A percentile compares a stretch with the other conserved stretches of the same genome.
phyloP scores from a whole-genome alignment of 1,140 invertebrate species.

The Pseudomyrmex cubaensis region DNA sequence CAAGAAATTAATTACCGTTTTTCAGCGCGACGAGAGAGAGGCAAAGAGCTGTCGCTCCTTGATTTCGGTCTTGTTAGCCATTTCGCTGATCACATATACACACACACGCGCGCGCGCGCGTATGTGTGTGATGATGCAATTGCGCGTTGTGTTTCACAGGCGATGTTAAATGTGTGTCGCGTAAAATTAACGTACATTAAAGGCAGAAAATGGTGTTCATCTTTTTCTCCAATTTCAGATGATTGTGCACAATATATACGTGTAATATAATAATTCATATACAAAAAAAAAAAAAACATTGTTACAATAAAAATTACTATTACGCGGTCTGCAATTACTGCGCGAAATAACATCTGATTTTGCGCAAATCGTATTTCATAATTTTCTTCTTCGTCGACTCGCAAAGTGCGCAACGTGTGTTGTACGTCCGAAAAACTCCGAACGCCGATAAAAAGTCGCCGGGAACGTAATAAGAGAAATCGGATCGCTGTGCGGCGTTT shows the following conservation, averaged over 20 bases:
- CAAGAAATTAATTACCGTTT: conserved; percentile 58
- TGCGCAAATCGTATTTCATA: too few species aligned
- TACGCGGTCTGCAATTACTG: too few species aligned
- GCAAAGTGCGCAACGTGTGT: neutral
- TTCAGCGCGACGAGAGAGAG: neutral
- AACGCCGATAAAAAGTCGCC: conserved; percentile 24
- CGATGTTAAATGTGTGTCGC: neutral
- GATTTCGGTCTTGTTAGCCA: conserved; percentile 51
- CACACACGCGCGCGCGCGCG: too few species aligned
- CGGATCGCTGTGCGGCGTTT: conserved; percentile 12
- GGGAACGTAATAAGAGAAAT: conserved; percentile 41
- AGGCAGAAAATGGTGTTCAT: neutral
- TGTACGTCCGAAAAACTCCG: neutral
- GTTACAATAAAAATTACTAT: neutral
- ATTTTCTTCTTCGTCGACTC: neutral
- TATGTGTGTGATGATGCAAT: neutral
- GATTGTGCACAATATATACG: neutral
- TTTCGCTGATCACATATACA: neutral
- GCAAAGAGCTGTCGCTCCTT: conserved; percentile 20
- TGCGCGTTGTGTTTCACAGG: conserved; percentile 3
- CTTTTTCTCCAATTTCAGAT: neutral
- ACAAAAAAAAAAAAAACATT: neutral
- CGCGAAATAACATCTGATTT: too few species aligned
- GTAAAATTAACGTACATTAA: conserved; percentile 25
- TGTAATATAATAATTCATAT: neutral